Percentiles rank a stretch among this genome's conserved stretches.
Conservation (phyloP, 2,888 invertebrate species). For the Drosophila melanosoma region DNA sequence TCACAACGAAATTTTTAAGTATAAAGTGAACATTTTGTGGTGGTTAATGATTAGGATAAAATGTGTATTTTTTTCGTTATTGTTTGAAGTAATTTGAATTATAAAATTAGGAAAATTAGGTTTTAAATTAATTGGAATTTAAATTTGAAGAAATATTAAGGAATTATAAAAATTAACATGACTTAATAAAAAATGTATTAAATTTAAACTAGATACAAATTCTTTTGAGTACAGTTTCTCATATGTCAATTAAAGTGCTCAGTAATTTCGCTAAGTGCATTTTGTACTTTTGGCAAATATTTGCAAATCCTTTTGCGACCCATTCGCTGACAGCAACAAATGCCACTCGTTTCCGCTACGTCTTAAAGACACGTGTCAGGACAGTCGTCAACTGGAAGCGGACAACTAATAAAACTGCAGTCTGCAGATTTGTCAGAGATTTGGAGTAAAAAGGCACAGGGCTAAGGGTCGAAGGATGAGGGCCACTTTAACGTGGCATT, state of each 20-base stretch:
- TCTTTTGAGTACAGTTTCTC: not conserved
- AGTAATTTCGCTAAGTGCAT: conserved; percentile 54
- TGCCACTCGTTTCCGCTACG: conserved; percentile 68
- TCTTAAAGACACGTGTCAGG: conserved; percentile 71
- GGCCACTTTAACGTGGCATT: conserved; percentile 65
- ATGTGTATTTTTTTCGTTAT: not conserved
- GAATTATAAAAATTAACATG: too few species aligned
- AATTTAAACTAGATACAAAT: not conserved
- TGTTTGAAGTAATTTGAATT: not conserved
- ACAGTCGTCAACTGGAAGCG: conserved; percentile 39
- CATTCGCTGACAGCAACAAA: conserved; percentile 50
- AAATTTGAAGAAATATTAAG: too few species aligned
- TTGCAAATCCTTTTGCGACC: conserved; percentile 56
- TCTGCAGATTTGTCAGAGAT: conserved; percentile 72
- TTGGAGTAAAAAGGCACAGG: conserved; percentile 34
- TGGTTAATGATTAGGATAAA: not conserved
- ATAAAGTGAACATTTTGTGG: not conserved
- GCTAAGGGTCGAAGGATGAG: conserved; percentile 31
- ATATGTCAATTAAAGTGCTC: not conserved
- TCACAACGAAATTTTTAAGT: not conserved
- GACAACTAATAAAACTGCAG: conserved; percentile 76
- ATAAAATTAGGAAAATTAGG: not conserved
- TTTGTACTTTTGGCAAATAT: conserved; percentile 31
- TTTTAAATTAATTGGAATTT: too few species aligned
- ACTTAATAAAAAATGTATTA: too few species aligned